Percentiles rank a stretch among this genome's conserved stretches.
Evolutionary conservation across 2,888 invertebrate species (phyloP).

Genomic region (Entomobrya proxima): DNA sequence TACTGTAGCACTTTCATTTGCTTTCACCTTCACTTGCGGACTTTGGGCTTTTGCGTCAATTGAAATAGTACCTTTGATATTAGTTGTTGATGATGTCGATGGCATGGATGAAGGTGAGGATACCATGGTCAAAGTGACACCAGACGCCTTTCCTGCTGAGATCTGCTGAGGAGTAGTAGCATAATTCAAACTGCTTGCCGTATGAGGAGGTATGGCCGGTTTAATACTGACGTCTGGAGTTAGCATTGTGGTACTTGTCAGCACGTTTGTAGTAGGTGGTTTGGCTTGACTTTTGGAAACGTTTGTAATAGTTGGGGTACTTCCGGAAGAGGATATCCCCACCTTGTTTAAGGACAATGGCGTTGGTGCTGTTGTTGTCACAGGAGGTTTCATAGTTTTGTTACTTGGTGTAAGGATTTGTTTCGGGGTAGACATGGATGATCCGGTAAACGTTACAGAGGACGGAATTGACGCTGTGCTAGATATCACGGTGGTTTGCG

Average conservation of each 20-base stretch:
- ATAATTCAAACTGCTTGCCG: neutral
- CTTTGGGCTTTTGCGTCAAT: neutral
- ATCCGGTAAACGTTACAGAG: constrained; percentile 18
- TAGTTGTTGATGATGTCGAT: neutral
- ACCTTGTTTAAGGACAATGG: neutral
- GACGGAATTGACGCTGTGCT: constrained; percentile 48
- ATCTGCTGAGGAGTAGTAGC: neutral
- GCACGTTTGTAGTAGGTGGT: neutral
- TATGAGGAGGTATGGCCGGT: constrained; percentile 7
- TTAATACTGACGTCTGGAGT: constrained; percentile 54
- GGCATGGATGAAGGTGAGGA: neutral
- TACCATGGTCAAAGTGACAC: neutral
- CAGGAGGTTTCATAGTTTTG: neutral
- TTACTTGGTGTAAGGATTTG: neutral
- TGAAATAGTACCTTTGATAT: neutral
- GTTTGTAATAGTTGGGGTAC: neutral
- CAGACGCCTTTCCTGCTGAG: neutral
- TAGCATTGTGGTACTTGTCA: constrained; percentile 37
- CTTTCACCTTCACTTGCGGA: neutral
- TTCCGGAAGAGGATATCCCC: neutral
- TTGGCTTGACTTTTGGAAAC: neutral
- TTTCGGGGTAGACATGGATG: too few species aligned
- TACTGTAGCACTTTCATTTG: neutral
- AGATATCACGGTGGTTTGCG: constrained; percentile 45
- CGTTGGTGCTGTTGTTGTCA: neutral